Base-by-base conservation (phyloP, 2,113 vertebrate genomes). In the Dasyurus viverrinus region DNA sequence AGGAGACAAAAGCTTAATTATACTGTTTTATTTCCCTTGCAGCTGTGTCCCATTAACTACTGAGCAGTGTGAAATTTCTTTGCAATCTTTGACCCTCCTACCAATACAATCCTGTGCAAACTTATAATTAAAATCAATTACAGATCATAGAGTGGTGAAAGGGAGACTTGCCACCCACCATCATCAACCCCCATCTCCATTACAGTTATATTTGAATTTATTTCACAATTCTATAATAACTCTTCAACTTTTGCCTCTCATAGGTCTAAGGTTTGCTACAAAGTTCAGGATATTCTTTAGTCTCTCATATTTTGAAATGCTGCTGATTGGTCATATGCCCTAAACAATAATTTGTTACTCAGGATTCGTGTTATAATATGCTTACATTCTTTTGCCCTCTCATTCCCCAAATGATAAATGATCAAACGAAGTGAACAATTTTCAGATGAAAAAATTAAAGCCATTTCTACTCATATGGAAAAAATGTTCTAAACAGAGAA, bases 1-100 rank as follows among this genome's bases (percentile, higher is more conserved):
- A 97, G 96, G 48, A 90, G 55, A 95, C 53, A 95, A 84, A 95
- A 96, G 47, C 97, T 98, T 98, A 98, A 98, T 98, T 98, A 97
- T 8, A 97, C 30, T 48, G 57, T 68, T 97, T 97, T 97, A 96
- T 97, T 97, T 97, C 93, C 90, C 90, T 98, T 97, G 97, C 97
- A 98, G 97, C 97, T 97, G 95, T 92, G 57, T 93, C 90, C 76
- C 76, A 97, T 98, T 98, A 98, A 84, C 89, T 93, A 95, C 89
- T 57, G 96, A 98, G 93, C 93, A 96, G 54, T 94, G 91, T 54
- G 46, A 4, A 96, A 95, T 91, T 94, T 97, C 94, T 95, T 96
- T 96, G 92, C 54, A 97, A 97, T 91, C 95, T 98, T 95, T 98
- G 96, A 97, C 95, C 94, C 91, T 98, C 97, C 96, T 96, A 97